A percentile compares a stretch with the other conserved stretches of the same genome.
These are phyloP conservation scores for Chloroclystis v-ata DNA, from an alignment of 2,888 invertebrate species.

Conservation along the genomic window DNA sequence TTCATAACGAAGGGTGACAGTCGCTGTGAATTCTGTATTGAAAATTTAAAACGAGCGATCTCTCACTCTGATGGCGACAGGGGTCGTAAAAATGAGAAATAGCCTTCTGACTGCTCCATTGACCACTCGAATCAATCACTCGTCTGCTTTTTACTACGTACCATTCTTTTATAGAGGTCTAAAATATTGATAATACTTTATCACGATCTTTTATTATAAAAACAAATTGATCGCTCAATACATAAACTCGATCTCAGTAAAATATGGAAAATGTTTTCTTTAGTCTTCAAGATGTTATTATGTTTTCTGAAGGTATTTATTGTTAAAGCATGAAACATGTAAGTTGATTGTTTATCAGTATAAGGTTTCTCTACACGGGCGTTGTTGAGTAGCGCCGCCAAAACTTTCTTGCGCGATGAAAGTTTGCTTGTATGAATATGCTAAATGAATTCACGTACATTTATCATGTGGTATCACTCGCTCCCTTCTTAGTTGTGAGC, in stretches of 20 bases:
- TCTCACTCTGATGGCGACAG: slow-evolving; percentile 31
- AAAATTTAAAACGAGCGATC: slow-evolving; percentile 32
- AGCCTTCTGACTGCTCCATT: slow-evolving; percentile 25
- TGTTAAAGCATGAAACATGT: not conserved
- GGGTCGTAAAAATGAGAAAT: slow-evolving; percentile 32
- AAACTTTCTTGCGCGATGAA: slow-evolving; percentile 55
- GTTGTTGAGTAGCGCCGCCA: slow-evolving; percentile 33
- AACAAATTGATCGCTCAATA: slow-evolving; percentile 8
- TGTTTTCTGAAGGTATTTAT: too few species aligned
- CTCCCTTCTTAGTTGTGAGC: slow-evolving; percentile 16
- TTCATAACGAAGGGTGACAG: slow-evolving; percentile 25
- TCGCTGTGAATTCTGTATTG: slow-evolving; percentile 18
- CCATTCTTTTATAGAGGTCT: slow-evolving; percentile 8
- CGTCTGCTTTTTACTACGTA: slow-evolving; percentile 14
- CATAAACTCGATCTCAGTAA: not conserved
- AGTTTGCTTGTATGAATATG: slow-evolving; percentile 54
- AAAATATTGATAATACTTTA: slow-evolving; percentile 4
- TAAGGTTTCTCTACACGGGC: slow-evolving; percentile 26
- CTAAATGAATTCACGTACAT: slow-evolving; percentile 41
- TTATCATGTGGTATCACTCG: slow-evolving; percentile 23
- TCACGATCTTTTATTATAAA: not conserved
- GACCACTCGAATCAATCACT: slow-evolving; percentile 26
- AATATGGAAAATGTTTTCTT: too few species aligned
- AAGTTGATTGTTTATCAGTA: slow-evolving; percentile 11
- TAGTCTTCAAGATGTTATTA: too few species aligned